Conservation (phyloP, 2,888 invertebrate genomes). For the Tachystola acroxantha region DNA sequence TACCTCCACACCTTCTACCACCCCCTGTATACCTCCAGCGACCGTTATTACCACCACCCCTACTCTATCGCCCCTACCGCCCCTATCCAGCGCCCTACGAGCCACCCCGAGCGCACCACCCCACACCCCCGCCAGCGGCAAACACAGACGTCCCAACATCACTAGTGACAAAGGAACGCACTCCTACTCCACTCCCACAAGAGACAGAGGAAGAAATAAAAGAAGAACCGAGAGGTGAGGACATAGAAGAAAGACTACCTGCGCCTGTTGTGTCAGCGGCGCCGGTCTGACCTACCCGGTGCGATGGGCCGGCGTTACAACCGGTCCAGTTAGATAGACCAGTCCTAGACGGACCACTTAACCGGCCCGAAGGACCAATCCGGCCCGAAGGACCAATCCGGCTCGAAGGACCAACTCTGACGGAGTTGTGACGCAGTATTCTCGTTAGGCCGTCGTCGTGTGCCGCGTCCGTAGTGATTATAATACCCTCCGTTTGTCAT, state of each 20-base stretch:
- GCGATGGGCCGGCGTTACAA: conserved; percentile 8
- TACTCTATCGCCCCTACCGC: conserved; percentile 36
- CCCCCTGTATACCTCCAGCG: conserved; percentile 39
- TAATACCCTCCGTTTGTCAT: too few species aligned
- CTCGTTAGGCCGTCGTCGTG: neutral
- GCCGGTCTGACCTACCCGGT: conserved; percentile 23
- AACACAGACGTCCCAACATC: conserved; percentile 13
- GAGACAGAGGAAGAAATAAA: conserved; percentile 21
- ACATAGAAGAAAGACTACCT: conserved; percentile 18
- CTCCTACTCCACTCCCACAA: conserved; percentile 18
- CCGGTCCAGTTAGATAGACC: conserved; percentile 3
- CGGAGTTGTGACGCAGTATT: conserved; percentile 4
- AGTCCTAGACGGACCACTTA: too few species aligned
- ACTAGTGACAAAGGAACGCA: conserved; percentile 22
- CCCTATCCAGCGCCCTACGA: conserved; percentile 39
- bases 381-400: conserved; percentile 9
- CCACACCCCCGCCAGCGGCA: conserved; percentile 20
- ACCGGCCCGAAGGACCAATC: neutral
- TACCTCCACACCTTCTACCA: conserved; percentile 37
- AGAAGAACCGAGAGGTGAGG: conserved; percentile 18
- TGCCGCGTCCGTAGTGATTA: neutral
- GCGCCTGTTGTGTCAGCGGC: conserved; percentile 19
- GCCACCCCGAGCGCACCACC: conserved; percentile 26
- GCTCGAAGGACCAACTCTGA: neutral
- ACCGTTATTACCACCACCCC: conserved; percentile 41